A percentile compares a stretch with the other conserved stretches of the same genome.
These are phyloP conservation scores for Morpho deidamia DNA, from an alignment of 2,888 invertebrate species.

Conservation along the genomic window DNA sequence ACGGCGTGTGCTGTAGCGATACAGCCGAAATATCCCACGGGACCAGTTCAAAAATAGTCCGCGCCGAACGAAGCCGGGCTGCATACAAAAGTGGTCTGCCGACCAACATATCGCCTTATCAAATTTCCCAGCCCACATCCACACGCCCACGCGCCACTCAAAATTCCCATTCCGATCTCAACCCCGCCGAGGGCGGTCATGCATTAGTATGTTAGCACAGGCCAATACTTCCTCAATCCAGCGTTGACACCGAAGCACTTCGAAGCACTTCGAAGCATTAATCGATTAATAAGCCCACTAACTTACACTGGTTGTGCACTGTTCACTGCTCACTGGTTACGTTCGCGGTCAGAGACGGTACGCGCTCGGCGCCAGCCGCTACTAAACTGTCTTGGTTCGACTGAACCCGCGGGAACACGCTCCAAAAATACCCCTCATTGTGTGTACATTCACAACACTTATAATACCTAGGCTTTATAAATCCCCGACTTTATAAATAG, in stretches of 20 bases:
- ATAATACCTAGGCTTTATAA: conserved; percentile 62
- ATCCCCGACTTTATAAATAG: conserved; percentile 61
- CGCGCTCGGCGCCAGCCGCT: conserved; percentile 52
- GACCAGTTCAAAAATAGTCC: conserved; percentile 65
- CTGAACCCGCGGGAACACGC: conserved; percentile 45
- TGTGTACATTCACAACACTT: conserved; percentile 67
- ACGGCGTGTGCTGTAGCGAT: conserved; percentile 37
- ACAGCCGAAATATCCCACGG: conserved; percentile 43
- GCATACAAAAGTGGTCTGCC: conserved; percentile 73
- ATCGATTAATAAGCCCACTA: conserved; percentile 57
- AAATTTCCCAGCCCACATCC: conserved; percentile 72
- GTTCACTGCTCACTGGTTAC: conserved; percentile 40
- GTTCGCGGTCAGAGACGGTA: conserved; percentile 39
- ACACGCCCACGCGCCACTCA: conserved; percentile 46
- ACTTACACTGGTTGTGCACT: conserved; percentile 58
- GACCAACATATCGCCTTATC: conserved; percentile 63
- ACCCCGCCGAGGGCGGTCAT: conserved; percentile 42
- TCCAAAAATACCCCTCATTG: conserved; percentile 71
- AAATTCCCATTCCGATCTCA: conserved; percentile 32
- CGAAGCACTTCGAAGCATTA: conserved; percentile 51
- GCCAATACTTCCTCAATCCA: conserved; percentile 44
- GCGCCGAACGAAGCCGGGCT: conserved; percentile 43
- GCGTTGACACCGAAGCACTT: conserved; percentile 36
- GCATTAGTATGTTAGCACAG: conserved; percentile 73
- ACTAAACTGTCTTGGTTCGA: conserved; percentile 47